These are phyloP conservation scores for Brachypodius melanocephalos DNA, from an alignment of 2,113 vertebrate genomes.

Conservation along the genomic window DNA sequence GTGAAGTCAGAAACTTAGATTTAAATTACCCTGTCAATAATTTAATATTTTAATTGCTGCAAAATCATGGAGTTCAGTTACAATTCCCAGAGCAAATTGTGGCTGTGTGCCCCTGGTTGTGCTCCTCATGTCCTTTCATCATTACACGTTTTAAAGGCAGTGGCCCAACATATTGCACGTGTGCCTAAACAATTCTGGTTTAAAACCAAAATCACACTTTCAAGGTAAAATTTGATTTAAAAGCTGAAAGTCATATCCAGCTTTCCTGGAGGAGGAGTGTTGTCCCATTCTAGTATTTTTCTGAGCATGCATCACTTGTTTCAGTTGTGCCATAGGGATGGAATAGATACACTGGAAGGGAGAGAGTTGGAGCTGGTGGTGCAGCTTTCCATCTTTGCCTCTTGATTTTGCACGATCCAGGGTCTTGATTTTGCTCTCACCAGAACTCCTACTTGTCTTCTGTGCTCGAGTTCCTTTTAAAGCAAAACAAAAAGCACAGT, in stretches of 20 bases:
- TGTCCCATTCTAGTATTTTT: neutral
- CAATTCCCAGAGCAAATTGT: neutral
- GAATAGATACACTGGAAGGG: neutral
- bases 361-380: neutral
- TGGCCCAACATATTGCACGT: neutral
- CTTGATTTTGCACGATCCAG: neutral
- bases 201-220: neutral
- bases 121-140: neutral
- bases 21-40: neutral
- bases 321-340: neutral
- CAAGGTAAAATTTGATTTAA: neutral
- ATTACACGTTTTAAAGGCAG: neutral
- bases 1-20: neutral
- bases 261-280: neutral
- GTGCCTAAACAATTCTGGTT: neutral
- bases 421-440: neutral
- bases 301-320: neutral
- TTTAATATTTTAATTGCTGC: conserved; percentile 20
- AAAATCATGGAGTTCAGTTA: neutral
- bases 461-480: neutral
- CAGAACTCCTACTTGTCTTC: neutral
- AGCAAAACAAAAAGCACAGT: neutral
- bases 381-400: neutral
- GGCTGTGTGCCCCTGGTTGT: neutral
- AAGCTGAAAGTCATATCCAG: neutral